Conservation (phyloP, 2,113 vertebrate genomes). For the Osmerus eperlanus region DNA sequence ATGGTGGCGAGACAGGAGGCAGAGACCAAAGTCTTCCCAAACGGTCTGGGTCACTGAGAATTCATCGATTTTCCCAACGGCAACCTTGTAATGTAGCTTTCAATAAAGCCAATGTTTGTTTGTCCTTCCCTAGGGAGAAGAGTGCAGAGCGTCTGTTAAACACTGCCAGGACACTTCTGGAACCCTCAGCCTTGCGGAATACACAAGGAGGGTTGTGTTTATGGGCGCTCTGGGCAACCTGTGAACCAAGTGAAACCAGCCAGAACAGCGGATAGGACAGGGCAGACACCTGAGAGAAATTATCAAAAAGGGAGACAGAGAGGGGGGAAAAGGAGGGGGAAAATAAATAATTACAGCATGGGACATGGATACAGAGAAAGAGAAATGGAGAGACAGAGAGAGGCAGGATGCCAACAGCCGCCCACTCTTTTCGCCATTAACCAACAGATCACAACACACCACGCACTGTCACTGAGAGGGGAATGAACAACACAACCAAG, state of each 20-base stretch:
- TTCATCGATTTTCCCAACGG: not conserved
- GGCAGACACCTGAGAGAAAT: not conserved
- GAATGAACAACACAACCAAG: constrained; percentile 21
- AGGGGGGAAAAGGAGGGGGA: not conserved
- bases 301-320: not conserved
- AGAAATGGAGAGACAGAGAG: not conserved
- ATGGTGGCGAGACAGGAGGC: no score
- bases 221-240: constrained; percentile 20
- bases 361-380: not conserved
- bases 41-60: no score
- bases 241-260: constrained; percentile 11
- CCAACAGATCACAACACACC: constrained; percentile 12
- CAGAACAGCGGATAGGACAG: constrained; percentile 19
- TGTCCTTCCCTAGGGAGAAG: not conserved
- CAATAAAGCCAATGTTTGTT: not conserved
- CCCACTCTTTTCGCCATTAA: constrained; percentile 13
- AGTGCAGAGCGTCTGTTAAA: not conserved
- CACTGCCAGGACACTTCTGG: not conserved
- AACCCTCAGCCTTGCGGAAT: not conserved
- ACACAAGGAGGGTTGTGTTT: not conserved
- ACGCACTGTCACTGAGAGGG: constrained; percentile 1
- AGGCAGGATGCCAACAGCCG: constrained; percentile 1
- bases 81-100: not conserved
- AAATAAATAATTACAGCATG: not conserved
- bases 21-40: no score